Base-by-base conservation (phyloP, 37 sponge, comb jelly and placozoan species). In the Chondrosia reniformis region DNA sequence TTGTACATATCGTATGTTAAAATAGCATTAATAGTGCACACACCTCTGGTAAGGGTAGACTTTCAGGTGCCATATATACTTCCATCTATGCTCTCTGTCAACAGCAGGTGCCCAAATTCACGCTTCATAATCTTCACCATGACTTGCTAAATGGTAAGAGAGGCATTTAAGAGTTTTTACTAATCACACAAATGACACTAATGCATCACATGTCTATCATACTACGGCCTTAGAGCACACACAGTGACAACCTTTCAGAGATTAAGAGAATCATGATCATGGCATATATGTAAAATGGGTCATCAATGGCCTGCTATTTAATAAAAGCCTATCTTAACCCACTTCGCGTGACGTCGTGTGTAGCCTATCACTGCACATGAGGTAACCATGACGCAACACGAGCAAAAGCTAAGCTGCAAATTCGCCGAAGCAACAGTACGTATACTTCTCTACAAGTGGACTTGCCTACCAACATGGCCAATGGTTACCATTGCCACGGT, bases 81-180 rank as follows among this genome's bases (percentile, higher is more conserved):
- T 33, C 59, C 74, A 69, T 69, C 67, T 5, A 71, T 28, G 36
- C 13, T 2, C 0, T 74, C 83, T 15, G 63, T 38, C 28, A 82
- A 75, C 27, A 84, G 76, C 46, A 46, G 41, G 62, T 75, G 67
- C 36, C 85, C 89, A 76, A 89, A 77, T 6, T 44, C 45, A 3
- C 46, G 40, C 43, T 80, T 67, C 81, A 89, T 80, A 55, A 56
- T 40, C 33, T 80, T 57, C 3, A 71, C 85, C 89, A 89, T 84
- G 45, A 56, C 58, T 56, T 56, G 58, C 58, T 56, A 28, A 6
- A 56, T 24, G n/a, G 58, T 8, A 28, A 28, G 4, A 28, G 58
- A 3, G 27, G 58, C n/a, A 8, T 28, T 28, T 28, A 56, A n/a
- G n/a, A n/a, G 58, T 56, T 24, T 2, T 56, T 3, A 56, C 2